Base-by-base conservation (phyloP, 2,888 invertebrate species). In the Microdon myrmicae region DNA sequence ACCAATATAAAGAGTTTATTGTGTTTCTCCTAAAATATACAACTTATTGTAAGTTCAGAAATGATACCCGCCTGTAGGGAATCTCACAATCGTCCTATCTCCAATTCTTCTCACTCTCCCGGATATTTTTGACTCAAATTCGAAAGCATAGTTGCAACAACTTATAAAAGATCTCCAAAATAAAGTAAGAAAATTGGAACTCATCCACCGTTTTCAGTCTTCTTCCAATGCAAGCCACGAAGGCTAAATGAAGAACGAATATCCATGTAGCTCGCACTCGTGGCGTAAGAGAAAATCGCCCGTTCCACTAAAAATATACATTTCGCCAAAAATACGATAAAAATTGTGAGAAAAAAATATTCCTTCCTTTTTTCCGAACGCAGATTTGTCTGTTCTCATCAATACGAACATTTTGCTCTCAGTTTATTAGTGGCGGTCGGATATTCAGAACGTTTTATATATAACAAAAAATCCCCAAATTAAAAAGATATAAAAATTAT, bases 241-340 rank as follows among this genome's bases (percentile, higher is more conserved):
- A 16, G 19, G 19, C 23, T 17, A 23, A 37, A 20, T 8, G 10
- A 20, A 22, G 20, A 34, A 39, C 13, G 31, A 4, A 28, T 10
- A 39, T 32, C 43, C n/a, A n/a, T n/a, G n/a, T n/a, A n/a, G n/a
- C n/a, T 44, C 43, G 35, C 44, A 39, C 56, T 49, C 19, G 34
- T 49, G 55, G 49, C 61, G 56, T 41, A 44, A 55, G 49, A 61
- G 48, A 61, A 61, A 55, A 61, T 60, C 55, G 37, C 37, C 55
- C 55, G 56, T 61, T 49, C 38, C 43, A 55, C 69, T 68, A 69
- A 68, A 69, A 68, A 69, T 69, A 69, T 48, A 56, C 45, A 45
- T 68, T 66, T 68, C 51, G 69, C 68, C 68, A 68, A 69, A 69
- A 69, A 68, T 69, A 68, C 68, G 44, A 68, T 67, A 31, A 35